These are phyloP conservation scores for Spheniscus humboldti DNA, from an alignment of 2,797 vertebrate genomes.

Conservation along the genomic window DNA sequence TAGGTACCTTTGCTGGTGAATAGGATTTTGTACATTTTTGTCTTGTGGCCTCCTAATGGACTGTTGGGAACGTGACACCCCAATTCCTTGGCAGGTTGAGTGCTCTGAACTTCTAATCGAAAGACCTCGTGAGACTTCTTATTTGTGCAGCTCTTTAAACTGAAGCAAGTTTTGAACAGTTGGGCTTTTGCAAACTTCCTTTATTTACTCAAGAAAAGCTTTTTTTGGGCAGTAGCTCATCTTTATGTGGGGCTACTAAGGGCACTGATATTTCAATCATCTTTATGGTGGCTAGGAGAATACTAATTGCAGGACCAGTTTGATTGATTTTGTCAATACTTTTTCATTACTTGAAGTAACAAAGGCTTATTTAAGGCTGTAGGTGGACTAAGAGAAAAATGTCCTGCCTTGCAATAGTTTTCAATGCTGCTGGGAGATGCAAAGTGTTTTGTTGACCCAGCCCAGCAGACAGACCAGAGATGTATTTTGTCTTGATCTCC, in stretches of 20 bases:
- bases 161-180: not conserved
- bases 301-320: not conserved
- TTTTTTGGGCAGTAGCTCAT: not conserved
- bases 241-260: not conserved
- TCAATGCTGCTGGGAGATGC: not conserved
- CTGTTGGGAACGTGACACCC: not conserved
- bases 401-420: not conserved
- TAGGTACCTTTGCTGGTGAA: not conserved
- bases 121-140: not conserved
- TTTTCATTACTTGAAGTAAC: not conserved
- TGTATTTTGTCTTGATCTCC: slow-evolving; percentile 39
- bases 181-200: not conserved
- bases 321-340: slow-evolving; percentile 4
- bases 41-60: not conserved
- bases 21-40: not conserved
- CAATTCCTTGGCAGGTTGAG: not conserved
- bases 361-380: not conserved
- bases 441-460: not conserved
- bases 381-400: not conserved
- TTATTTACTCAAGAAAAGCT: not conserved
- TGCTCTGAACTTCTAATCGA: not conserved
- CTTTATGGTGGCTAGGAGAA: not conserved
- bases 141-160: not conserved
- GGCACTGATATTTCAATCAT: not conserved
- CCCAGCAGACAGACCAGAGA: not conserved